phyloP scores from a whole-genome alignment of 2,888 invertebrate genomes.

The Tenthredo distinguenda region DNA sequence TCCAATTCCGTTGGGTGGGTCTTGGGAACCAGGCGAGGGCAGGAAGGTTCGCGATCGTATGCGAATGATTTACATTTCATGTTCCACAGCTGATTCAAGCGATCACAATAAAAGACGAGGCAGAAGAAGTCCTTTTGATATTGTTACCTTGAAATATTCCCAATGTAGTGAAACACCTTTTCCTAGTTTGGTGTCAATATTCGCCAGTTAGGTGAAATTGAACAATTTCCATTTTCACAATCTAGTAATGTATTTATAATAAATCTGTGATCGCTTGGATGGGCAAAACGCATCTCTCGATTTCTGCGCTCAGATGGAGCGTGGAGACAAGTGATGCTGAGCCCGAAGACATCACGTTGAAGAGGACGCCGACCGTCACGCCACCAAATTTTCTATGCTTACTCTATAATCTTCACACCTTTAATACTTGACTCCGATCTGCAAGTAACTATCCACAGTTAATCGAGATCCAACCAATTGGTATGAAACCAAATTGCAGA shows the following conservation, averaged over 20 bases:
- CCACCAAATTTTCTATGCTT: not conserved
- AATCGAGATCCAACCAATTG: too few relatives aligned
- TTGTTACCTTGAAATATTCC: too few relatives aligned
- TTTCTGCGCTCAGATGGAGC: not conserved
- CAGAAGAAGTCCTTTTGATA: not conserved
- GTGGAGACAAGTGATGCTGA: not conserved
- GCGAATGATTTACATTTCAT: too few relatives aligned
- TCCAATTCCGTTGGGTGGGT: not conserved
- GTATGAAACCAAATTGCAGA: too few relatives aligned
- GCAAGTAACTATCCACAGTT: not conserved
- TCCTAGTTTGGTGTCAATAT: too few relatives aligned
- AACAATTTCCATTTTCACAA: not conserved
- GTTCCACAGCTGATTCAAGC: not conserved
- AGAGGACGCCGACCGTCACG: not conserved
- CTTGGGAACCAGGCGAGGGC: not conserved
- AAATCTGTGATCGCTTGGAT: not conserved
- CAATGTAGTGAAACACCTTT: too few relatives aligned
- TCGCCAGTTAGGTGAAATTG: too few relatives aligned
- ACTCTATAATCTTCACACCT: not conserved
- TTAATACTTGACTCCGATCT: not conserved
- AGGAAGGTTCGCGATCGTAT: not conserved
- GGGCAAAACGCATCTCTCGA: not conserved
- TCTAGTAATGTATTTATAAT: not conserved
- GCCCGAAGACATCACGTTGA: not conserved
- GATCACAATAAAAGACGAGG: not conserved